Evolutionary conservation across 2,888 invertebrate species (phyloP).

Genomic region (Noctua janthina): DNA sequence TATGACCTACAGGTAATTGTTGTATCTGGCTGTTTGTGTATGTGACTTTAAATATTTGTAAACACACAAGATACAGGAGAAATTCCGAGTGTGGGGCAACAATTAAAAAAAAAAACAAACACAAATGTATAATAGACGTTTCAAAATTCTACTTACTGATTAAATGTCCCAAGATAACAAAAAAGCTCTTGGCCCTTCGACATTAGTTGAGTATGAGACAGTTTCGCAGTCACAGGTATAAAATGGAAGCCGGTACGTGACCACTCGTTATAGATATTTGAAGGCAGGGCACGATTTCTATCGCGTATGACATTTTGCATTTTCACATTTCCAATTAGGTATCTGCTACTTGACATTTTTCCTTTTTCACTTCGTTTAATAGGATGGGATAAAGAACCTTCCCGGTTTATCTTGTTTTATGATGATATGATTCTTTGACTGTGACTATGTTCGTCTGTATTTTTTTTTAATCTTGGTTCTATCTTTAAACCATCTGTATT

Average conservation of each 20-base stretch:
- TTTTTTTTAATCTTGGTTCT: not conserved
- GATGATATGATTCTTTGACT: not conserved
- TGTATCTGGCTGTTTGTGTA: no score
- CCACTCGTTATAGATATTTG: conserved; percentile 46
- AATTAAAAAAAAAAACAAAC: no score
- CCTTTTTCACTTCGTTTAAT: conserved; percentile 45
- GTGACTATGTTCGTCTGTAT: not conserved
- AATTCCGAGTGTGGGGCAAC: not conserved
- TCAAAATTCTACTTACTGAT: not conserved
- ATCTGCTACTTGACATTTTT: conserved; percentile 57
- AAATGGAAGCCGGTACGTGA: conserved; percentile 61
- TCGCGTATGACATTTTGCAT: conserved; percentile 64
- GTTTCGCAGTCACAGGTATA: conserved; percentile 62
- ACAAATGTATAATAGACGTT: not conserved
- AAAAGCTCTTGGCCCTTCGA: conserved; percentile 32
- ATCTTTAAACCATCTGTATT: not conserved
- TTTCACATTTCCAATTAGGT: conserved; percentile 63
- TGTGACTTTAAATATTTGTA: no score
- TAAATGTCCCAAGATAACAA: conserved; percentile 24
- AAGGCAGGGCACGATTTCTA: conserved; percentile 65
- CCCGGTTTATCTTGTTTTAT: conserved; percentile 8
- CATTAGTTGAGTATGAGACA: conserved; percentile 42
- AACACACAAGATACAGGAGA: no score
- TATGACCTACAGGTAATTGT: no score
- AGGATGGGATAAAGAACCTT: not conserved